phyloP scores from a whole-genome alignment of 2,888 invertebrate species.

The Ecdyonurus torrentis region DNA sequence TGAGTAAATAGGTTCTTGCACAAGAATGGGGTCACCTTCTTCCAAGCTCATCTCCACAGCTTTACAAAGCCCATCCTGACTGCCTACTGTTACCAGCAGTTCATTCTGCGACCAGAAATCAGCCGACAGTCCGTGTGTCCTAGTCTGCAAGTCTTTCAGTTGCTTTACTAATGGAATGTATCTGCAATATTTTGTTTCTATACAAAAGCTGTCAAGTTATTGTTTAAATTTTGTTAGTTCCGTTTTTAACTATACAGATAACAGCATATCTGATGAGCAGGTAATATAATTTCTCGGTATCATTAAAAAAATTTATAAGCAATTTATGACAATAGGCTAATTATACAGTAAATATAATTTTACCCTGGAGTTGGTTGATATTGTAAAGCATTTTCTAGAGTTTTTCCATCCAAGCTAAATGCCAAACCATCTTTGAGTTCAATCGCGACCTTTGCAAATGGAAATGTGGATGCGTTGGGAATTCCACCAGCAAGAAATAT shows the following conservation, averaged over 20 bases:
- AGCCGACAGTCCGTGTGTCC: constrained; percentile 46
- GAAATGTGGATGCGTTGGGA: constrained; percentile 55
- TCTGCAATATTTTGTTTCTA: too few relatives aligned
- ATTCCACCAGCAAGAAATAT: constrained; percentile 54
- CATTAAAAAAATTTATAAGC: neutral
- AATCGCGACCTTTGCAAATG: constrained; percentile 43
- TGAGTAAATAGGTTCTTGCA: constrained; percentile 53
- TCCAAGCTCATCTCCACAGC: constrained; percentile 52
- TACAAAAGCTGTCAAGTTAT: too few relatives aligned
- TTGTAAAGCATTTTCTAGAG: constrained; percentile 48
- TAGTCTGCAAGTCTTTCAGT: constrained; percentile 42
- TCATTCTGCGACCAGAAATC: constrained; percentile 28
- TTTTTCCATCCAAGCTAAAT: constrained; percentile 36
- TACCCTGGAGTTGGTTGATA: constrained; percentile 60
- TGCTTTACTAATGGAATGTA: constrained; percentile 38
- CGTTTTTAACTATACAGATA: too few relatives aligned
- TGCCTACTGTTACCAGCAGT: constrained; percentile 51
- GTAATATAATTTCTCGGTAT: neutral
- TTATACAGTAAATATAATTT: constrained; percentile 14
- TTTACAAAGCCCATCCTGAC: constrained; percentile 62
- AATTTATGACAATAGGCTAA: neutral
- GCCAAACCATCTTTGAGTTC: constrained; percentile 35
- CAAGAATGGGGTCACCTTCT: constrained; percentile 49
- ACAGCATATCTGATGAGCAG: too few relatives aligned
- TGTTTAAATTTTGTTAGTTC: too few relatives aligned